phyloP scores from a whole-genome alignment of 2,113 vertebrate genomes.

The Prochilodus magdalenae region DNA sequence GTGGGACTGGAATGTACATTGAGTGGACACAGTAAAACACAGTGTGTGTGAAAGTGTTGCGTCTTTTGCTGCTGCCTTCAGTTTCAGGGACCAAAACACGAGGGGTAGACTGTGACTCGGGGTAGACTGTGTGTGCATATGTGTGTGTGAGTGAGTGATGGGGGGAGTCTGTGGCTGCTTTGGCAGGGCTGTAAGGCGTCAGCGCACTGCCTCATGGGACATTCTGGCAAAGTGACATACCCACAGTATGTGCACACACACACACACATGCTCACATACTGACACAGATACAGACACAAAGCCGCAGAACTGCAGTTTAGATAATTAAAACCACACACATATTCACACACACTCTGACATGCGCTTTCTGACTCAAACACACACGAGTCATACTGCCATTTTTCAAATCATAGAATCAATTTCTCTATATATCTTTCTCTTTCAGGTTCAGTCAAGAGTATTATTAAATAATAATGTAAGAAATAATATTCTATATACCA shows the following conservation, averaged over 20 bases:
- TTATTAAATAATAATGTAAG: no score
- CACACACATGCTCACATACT: constrained; percentile 39
- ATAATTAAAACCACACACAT: constrained; percentile 61
- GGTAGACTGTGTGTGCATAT: constrained; percentile 34
- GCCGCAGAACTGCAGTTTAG: constrained; percentile 47
- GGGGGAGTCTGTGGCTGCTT: constrained; percentile 60
- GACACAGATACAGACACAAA: constrained; percentile 50
- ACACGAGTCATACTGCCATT: not conserved
- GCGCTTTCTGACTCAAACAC: no score
- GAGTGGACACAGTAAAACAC: no score
- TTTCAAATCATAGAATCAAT: constrained; percentile 23
- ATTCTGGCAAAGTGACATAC: constrained; percentile 61
- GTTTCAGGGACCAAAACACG: constrained; percentile 77
- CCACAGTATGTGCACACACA: constrained; percentile 48
- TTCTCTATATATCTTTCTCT: constrained; percentile 1
- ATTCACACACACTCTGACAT: constrained; percentile 27
- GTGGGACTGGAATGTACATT: not conserved
- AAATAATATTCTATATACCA: no score
- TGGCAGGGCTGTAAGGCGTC: constrained; percentile 62
- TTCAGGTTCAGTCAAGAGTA: no score
- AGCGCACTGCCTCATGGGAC: constrained; percentile 62
- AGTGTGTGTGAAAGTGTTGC: not conserved
- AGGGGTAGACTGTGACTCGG: constrained; percentile 62
- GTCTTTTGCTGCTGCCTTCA: constrained; percentile 60
- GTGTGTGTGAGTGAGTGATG: constrained; percentile 44